Evolutionary conservation across 2,113 vertebrate genomes (phyloP).

Genomic region (Scomber japonicus): DNA sequence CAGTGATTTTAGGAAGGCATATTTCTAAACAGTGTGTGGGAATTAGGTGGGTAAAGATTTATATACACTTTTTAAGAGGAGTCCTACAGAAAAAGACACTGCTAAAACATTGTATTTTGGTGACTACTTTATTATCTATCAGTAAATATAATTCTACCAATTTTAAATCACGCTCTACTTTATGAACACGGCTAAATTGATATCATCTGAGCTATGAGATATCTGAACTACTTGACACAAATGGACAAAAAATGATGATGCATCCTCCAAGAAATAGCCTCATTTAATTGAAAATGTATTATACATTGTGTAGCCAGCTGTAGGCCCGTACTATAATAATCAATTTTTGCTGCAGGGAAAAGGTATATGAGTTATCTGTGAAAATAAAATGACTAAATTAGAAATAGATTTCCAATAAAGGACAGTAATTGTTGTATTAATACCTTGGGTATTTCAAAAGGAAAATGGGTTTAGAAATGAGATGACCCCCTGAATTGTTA

Average conservation of each 20-base stretch:
- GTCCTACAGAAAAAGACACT: no score
- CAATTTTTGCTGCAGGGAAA: background rate
- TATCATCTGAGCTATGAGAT: background rate
- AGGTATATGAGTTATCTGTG: background rate
- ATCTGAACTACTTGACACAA: background rate
- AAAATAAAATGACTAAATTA: constrained; percentile 23
- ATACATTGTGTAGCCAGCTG: background rate
- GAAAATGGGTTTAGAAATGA: constrained; percentile 1
- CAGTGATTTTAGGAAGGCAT: no score
- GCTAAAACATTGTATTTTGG: no score
- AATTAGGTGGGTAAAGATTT: no score
- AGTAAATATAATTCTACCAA: no score
- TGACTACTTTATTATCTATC: no score
- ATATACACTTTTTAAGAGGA: no score
- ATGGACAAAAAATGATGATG: background rate
- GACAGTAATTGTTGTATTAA: constrained; percentile 5
- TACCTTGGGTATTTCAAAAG: constrained; percentile 5
- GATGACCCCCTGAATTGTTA: background rate
- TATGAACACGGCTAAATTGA: no score
- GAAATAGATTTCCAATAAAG: constrained; percentile 41
- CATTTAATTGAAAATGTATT: background rate
- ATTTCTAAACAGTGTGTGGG: no score
- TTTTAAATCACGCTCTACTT: no score
- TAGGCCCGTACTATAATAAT: background rate
- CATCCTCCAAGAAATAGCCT: background rate